A percentile compares a stretch with the other conserved stretches of the same genome.
phyloP scores from a whole-genome alignment of 2,113 vertebrate genomes.

The Notiomystis cincta region DNA sequence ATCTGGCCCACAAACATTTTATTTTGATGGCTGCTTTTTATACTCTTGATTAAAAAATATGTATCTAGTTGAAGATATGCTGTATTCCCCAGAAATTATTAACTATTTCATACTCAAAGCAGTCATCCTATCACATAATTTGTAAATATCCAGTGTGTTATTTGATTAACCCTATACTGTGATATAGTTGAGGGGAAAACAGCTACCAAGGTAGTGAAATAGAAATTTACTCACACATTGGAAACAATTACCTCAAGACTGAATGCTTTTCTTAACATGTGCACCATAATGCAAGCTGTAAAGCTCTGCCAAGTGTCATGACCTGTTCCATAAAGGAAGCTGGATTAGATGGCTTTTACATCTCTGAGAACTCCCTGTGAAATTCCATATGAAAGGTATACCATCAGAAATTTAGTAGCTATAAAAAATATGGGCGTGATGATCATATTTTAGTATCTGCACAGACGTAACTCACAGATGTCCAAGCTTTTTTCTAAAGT shows the following conservation, averaged over 20 bases:
- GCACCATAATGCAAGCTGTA: not conserved
- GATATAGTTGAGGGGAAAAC: not conserved
- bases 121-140: not conserved
- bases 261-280: not conserved
- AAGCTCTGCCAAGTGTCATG: not conserved
- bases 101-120: not conserved
- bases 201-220: not conserved
- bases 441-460: not conserved
- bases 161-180: not conserved
- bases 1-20: not conserved
- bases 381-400: not conserved
- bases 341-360: not conserved
- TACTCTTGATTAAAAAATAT: not conserved
- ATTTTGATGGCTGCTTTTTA: not conserved
- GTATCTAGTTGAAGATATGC: not conserved
- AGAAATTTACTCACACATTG: not conserved
- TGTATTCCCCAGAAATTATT: not conserved
- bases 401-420: not conserved
- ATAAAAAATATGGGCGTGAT: accelerated
- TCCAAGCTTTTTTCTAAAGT: not conserved
- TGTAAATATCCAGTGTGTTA: not conserved
- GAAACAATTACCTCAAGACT: not conserved
- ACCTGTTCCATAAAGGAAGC: not conserved
- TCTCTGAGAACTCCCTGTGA: not conserved
- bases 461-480: not conserved